Evolutionary conservation across 1,140 invertebrate species (phyloP).

Genomic region (Magallana angulata): DNA sequence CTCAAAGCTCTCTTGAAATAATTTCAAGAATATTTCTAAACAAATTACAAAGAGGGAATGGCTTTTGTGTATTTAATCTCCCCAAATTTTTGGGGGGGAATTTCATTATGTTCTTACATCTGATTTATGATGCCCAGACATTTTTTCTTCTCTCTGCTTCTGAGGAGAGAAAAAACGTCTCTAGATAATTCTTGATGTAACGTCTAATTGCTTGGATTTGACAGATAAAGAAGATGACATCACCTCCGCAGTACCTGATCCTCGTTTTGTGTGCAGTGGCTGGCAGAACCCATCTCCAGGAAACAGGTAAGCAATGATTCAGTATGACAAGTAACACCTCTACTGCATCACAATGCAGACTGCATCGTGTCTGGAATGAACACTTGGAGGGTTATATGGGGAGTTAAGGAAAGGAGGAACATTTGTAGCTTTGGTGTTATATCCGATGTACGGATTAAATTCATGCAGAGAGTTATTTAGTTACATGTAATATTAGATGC

Average conservation of each 20-base stretch:
- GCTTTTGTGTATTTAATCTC: background rate
- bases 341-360: constrained; percentile 2
- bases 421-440: too few relatives aligned
- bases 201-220: background rate
- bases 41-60: background rate
- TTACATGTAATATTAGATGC: too few relatives aligned
- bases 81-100: background rate
- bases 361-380: too few relatives aligned
- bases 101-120: background rate
- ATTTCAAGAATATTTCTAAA: constrained; percentile 35
- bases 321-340: background rate
- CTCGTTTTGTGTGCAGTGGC: constrained; percentile 2
- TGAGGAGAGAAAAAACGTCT: background rate
- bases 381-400: too few relatives aligned
- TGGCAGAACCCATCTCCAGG: background rate
- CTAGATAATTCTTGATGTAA: background rate
- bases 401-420: too few relatives aligned
- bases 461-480: too few relatives aligned
- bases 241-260: background rate
- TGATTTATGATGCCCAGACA: background rate
- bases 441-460: too few relatives aligned
- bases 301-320: background rate
- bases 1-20: constrained; percentile 16
- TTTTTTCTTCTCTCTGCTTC: background rate
- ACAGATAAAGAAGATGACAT: constrained; percentile 21